A percentile compares a stretch with the other conserved stretches of the same genome.
Evolutionary conservation across 2,888 invertebrate genomes (phyloP).

Genomic region (Tanytarsus gracilentus): DNA sequence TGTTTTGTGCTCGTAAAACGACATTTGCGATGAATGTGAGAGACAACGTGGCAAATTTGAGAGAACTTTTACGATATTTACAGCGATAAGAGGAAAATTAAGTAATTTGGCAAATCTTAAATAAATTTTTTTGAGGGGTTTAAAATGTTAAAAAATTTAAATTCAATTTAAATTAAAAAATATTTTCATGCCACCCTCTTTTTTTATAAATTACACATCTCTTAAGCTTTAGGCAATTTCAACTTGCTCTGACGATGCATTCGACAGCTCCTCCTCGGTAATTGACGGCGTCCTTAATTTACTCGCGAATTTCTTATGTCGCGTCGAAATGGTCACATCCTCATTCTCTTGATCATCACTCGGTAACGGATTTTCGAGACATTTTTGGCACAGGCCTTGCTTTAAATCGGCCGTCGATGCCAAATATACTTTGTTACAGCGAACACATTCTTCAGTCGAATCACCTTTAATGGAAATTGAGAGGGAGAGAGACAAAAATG

Average conservation of each 20-base stretch:
- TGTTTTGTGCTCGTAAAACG: neutral
- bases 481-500: neutral
- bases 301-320: slow-evolving; percentile 27
- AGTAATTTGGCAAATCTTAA: too few relatives aligned
- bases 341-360: slow-evolving; percentile 28
- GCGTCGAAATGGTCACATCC: slow-evolving; percentile 17
- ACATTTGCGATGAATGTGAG: too few relatives aligned
- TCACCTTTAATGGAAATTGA: slow-evolving; percentile 44
- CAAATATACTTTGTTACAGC: slow-evolving; percentile 50
- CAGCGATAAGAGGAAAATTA: too few relatives aligned
- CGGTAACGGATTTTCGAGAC: slow-evolving; percentile 33
- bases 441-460: slow-evolving; percentile 51
- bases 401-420: slow-evolving; percentile 38
- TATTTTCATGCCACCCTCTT: too few relatives aligned
- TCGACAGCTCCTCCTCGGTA: slow-evolving; percentile 14
- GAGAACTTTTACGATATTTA: too few relatives aligned
- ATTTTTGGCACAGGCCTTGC: slow-evolving; percentile 41
- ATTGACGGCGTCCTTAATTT: slow-evolving; percentile 12
- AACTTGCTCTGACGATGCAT: slow-evolving; percentile 22
- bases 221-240: slow-evolving; percentile 3
- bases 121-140: too few relatives aligned
- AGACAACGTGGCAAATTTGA: too few relatives aligned
- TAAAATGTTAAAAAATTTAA: too few relatives aligned
- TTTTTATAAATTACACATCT: too few relatives aligned
- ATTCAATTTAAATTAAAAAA: too few relatives aligned